These are phyloP conservation scores for Syngnathus typhle DNA, from an alignment of 2,113 vertebrate genomes.

Conservation along the genomic window DNA sequence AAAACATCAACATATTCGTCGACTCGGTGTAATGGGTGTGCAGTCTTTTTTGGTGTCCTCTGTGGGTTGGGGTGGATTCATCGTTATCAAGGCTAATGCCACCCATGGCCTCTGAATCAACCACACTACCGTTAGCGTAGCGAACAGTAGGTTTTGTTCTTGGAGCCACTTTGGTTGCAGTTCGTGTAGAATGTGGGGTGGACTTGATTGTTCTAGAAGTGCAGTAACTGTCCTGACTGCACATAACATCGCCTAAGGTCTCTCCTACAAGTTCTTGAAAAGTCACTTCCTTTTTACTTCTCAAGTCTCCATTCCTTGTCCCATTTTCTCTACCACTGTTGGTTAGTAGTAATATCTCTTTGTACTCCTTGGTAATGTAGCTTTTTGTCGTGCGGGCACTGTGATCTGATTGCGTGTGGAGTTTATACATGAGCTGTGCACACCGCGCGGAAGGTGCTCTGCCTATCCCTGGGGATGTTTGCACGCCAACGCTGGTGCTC, in stretches of 20 bases:
- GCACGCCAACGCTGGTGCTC: slow-evolving; percentile 68
- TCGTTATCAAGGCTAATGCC: slow-evolving; percentile 62
- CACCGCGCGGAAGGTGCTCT: slow-evolving; percentile 36
- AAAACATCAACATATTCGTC: slow-evolving; percentile 28
- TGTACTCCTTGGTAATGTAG: slow-evolving; percentile 37
- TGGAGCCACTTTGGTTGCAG: slow-evolving; percentile 16
- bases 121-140: slow-evolving; percentile 69
- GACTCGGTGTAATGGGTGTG: slow-evolving; percentile 32
- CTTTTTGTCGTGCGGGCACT: slow-evolving; percentile 38
- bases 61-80: slow-evolving; percentile 13
- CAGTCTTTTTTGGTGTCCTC: slow-evolving; percentile 16
- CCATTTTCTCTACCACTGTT: slow-evolving; percentile 57
- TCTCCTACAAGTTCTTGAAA: slow-evolving; percentile 61
- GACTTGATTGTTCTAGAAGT: slow-evolving; percentile 57
- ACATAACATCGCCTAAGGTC: slow-evolving; percentile 45
- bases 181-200: slow-evolving; percentile 48
- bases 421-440: slow-evolving; percentile 27
- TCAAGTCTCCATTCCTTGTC: slow-evolving; percentile 58
- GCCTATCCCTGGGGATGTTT: slow-evolving; percentile 65
- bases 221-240: slow-evolving; percentile 41
- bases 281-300: slow-evolving; percentile 71
- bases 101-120: slow-evolving; percentile 67
- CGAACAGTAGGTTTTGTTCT: slow-evolving; percentile 48
- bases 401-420: slow-evolving; percentile 29
- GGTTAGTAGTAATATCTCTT: slow-evolving; percentile 32